Percentiles rank a stretch among this genome's conserved stretches.
phyloP scores from a whole-genome alignment of 2,888 invertebrate genomes.

The Diachrysia chrysitis region DNA sequence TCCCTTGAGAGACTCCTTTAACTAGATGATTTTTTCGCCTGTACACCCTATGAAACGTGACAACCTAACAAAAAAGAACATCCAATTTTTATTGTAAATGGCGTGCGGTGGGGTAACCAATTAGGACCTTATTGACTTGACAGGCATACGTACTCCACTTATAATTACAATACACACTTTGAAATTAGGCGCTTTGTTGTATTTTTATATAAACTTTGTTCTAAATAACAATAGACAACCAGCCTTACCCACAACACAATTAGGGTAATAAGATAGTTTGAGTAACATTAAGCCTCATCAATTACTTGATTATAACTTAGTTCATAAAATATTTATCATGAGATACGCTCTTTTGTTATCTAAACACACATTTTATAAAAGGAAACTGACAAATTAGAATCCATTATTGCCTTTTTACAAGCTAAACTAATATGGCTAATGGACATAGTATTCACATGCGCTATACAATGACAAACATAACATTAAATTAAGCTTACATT shows the following conservation, averaged over 20 bases:
- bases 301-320: slow-evolving; percentile 14
- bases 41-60: slow-evolving; percentile 50
- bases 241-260: neutral
- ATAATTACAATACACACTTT: neutral
- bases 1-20: slow-evolving; percentile 49
- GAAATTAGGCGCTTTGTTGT: neutral
- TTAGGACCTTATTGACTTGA: slow-evolving; percentile 22
- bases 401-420: slow-evolving; percentile 17
- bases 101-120: slow-evolving; percentile 16
- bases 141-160: neutral
- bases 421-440: slow-evolving; percentile 40
- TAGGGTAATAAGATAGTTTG: slow-evolving; percentile 14
- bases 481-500: slow-evolving; percentile 26
- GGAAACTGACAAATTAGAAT: slow-evolving; percentile 4
- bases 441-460: slow-evolving; percentile 22
- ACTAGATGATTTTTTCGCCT: slow-evolving; percentile 52
- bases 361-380: slow-evolving; percentile 10
- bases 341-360: neutral
- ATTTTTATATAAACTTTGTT: neutral
- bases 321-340: slow-evolving; percentile 9
- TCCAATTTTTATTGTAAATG: slow-evolving; percentile 32
- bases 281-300: slow-evolving; percentile 2
- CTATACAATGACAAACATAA: slow-evolving; percentile 11
- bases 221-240: neutral
- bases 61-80: slow-evolving; percentile 35